Evolutionary conservation across 1,140 invertebrate species (phyloP), one percentile per base, ranked within the genome.

Genomic region (Lepidotrigona ventralis): DNA sequence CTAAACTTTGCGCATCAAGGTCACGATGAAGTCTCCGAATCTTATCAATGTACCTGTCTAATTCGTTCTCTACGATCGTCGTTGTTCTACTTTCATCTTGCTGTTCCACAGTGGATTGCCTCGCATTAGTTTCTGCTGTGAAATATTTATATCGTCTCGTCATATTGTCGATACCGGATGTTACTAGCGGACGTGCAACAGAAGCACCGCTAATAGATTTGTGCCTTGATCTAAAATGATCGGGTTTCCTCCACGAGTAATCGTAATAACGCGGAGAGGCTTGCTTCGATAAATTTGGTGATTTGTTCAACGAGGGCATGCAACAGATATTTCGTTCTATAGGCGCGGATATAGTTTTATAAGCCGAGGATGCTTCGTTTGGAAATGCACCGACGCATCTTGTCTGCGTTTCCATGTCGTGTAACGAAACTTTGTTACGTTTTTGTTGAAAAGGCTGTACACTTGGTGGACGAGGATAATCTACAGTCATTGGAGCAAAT

Each of bases 1-100:
- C 91, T 2, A 84, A 14, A 64, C 91, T 93, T 26, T 79, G 83
- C 14, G 29, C 53, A 54, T 88, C 86, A 14, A 83, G 68, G 33
- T 90, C 80, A 2, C 33, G 73, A 68, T 94, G 91, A 2, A 93
- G 85, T 5, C 86, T 90, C 0, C 90, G 86, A 39, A 94, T 93
- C n/a, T 90, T 91, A 9, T 81, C 84, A 8, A 94, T 91, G 53
- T 93, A 93, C 1, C 79, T 81, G 9, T 93, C 93, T 12, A 94
- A 54, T 68, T 93, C 92, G 70, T 90, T 90, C 19, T 92, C 89
- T 11, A 90, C 64, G 0, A 79, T 51, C 15, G 63, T 78, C 1
- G 83, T 29, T 17, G 75, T 75, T n/a, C n/a, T 82, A n/a, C n/a
- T 51, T 9, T 80, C 29, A 1, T 81, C 69, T 15, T 81, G 74